Evolutionary conservation across 2,888 invertebrate genomes (phyloP).

Genomic region (Himalopsyche japonica): DNA sequence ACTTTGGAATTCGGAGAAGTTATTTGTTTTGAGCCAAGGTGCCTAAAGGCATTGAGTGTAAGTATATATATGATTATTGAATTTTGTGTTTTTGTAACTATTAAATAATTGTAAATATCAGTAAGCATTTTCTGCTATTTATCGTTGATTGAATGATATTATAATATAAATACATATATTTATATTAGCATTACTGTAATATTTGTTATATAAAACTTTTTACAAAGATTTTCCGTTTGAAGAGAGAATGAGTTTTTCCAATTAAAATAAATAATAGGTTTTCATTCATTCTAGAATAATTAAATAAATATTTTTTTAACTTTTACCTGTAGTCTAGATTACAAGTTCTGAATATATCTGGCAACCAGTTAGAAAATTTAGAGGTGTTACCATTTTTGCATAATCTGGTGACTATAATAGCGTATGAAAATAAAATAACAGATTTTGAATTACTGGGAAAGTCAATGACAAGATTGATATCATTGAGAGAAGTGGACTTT

Average conservation of each 20-base stretch:
- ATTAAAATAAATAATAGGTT: neutral
- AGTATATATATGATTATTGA: slow-evolving; percentile 41
- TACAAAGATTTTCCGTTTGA: neutral
- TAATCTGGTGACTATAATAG: slow-evolving; percentile 59
- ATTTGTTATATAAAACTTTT: no score
- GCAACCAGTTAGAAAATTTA: slow-evolving; percentile 64
- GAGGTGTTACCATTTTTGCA: slow-evolving; percentile 58
- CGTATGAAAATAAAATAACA: slow-evolving; percentile 62
- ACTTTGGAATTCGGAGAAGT: slow-evolving; percentile 58
- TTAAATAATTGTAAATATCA: no score
- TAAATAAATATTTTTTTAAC: neutral
- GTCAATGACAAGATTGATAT: slow-evolving; percentile 59
- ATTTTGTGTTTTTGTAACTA: neutral
- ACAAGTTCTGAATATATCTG: slow-evolving; percentile 64
- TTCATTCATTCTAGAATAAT: neutral
- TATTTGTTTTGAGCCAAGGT: slow-evolving; percentile 70
- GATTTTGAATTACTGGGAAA: slow-evolving; percentile 60
- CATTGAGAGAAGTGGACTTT: slow-evolving; percentile 62
- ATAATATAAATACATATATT: no score
- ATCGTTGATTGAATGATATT: no score
- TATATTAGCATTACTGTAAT: no score
- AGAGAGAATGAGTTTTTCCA: neutral
- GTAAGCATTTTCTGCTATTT: neutral
- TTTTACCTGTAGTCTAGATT: slow-evolving; percentile 58
- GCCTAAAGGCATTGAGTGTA: slow-evolving; percentile 63